These are phyloP conservation scores for Pristionchus entomophagus DNA, from an alignment of 2,888 invertebrate genomes.

Conservation along the genomic window DNA sequence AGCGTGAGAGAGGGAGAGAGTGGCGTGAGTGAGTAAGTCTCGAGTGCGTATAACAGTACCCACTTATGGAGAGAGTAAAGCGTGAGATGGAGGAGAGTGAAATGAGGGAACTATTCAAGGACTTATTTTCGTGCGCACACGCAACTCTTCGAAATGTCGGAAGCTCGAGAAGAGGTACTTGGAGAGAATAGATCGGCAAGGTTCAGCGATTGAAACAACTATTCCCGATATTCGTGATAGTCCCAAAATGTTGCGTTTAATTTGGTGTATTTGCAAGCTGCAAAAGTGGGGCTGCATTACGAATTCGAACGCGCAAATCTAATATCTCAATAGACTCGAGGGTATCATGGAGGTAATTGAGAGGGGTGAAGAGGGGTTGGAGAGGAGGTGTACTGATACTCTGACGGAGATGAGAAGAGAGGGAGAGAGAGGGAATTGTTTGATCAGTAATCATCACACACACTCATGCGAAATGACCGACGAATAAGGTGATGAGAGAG, in stretches of 20 bases:
- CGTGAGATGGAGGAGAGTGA: not conserved
- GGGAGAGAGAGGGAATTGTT: not conserved
- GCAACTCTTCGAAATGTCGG: not conserved
- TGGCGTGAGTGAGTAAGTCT: not conserved
- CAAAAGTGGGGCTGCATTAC: no score
- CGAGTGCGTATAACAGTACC: conserved; percentile 33
- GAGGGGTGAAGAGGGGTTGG: conserved; percentile 4
- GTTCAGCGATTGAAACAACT: no score
- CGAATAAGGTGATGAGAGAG: not conserved
- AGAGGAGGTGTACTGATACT: conserved; percentile 16
- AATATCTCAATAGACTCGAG: no score
- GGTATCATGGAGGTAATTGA: conserved; percentile 29
- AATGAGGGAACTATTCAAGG: not conserved
- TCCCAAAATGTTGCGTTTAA: no score
- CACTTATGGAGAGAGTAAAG: not conserved
- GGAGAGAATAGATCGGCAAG: no score
- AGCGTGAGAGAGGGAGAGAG: not conserved
- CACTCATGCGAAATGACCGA: conserved; percentile 11
- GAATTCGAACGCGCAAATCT: no score
- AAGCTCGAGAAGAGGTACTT: not conserved
- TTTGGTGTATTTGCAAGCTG: no score
- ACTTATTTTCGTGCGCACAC: not conserved
- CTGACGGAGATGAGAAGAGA: not conserved
- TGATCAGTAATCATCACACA: conserved; percentile 36
- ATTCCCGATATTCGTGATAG: no score